Evolutionary conservation across 2,888 invertebrate species (phyloP).

Genomic region (Amiota mariae): DNA sequence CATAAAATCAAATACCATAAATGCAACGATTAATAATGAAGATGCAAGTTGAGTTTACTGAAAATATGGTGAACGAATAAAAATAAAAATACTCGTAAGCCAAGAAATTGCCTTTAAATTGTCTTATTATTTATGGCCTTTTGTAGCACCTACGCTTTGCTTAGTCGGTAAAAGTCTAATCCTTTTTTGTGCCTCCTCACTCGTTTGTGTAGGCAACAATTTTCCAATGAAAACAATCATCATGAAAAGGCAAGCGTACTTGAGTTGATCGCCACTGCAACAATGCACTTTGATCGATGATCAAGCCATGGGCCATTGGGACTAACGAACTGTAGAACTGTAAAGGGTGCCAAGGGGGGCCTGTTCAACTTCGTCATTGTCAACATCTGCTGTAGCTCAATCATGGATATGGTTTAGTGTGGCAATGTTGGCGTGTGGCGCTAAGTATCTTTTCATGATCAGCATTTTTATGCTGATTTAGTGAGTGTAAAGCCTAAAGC

Average conservation of each 20-base stretch:
- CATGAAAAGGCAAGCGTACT: not conserved
- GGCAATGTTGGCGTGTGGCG: conserved; percentile 9
- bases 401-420: not conserved
- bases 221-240: conserved; percentile 2
- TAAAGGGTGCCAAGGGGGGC: not conserved
- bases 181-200: not conserved
- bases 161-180: not conserved
- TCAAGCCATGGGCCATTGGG: not conserved
- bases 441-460: conserved; percentile 15
- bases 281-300: not conserved
- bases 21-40: conserved; percentile 65
- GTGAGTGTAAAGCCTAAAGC: not conserved
- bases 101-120: conserved; percentile 26
- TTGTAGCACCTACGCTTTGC: not conserved
- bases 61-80: conserved; percentile 8
- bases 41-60: conserved; percentile 47
- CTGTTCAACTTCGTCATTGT: not conserved
- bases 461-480: conserved; percentile 1
- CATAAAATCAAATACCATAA: conserved; percentile 66
- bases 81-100: not conserved
- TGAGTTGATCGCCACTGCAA: not conserved
- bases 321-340: not conserved
- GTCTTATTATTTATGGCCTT: conserved; percentile 41
- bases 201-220: conserved; percentile 6
- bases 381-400: conserved; percentile 8